A percentile compares a stretch with the other conserved stretches of the same genome.
These are phyloP conservation scores for Limenitis camilla DNA, from an alignment of 2,888 invertebrate species.

Conservation along the genomic window DNA sequence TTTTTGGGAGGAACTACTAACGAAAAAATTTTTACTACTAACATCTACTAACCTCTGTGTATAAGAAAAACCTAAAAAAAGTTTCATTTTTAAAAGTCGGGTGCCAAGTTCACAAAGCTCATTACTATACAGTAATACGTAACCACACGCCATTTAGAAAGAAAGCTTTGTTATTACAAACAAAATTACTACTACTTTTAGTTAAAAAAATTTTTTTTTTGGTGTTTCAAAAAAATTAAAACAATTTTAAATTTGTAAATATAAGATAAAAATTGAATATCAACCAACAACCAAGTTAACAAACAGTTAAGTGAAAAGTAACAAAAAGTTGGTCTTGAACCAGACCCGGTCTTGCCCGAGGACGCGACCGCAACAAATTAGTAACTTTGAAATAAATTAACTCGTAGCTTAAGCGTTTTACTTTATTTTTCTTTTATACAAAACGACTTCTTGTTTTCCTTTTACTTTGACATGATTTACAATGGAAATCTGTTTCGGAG, in stretches of 20 bases:
- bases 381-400: conserved; percentile 72
- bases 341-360: conserved; percentile 43
- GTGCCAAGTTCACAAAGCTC: no score
- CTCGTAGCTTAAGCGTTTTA: conserved; percentile 64
- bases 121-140: no score
- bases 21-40: no score
- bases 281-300: conserved; percentile 10
- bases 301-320: conserved; percentile 18
- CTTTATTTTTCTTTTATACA: conserved; percentile 10
- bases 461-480: conserved; percentile 1
- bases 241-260: no score
- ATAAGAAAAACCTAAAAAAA: no score
- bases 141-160: no score
- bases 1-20: no score
- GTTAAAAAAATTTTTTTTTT: neutral
- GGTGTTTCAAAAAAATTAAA: no score
- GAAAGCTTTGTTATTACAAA: neutral
- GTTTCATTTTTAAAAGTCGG: no score
- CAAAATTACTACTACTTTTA: neutral
- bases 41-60: no score
- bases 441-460: neutral
- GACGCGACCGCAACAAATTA: conserved; percentile 69
- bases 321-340: conserved; percentile 18
- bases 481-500: neutral
- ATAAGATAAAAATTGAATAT: neutral